phyloP scores from a whole-genome alignment of 2,888 invertebrate genomes.

The Psylliodes chrysocephalus region DNA sequence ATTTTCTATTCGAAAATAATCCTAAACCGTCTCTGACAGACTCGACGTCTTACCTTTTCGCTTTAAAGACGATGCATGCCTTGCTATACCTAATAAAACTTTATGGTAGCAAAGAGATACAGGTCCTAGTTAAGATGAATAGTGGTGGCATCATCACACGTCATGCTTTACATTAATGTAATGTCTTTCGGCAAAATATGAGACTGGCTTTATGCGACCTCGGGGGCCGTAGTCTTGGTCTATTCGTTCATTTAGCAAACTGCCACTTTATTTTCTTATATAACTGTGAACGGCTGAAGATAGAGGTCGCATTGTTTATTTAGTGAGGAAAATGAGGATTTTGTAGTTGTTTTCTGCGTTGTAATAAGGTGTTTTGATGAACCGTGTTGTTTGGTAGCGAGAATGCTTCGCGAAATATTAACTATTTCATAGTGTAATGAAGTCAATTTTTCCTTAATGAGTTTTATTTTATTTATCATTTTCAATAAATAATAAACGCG shows the following conservation, averaged over 20 bases:
- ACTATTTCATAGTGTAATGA: too few species aligned
- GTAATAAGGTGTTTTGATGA: not conserved
- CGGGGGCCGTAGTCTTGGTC: conserved; percentile 27
- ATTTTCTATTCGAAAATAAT: not conserved
- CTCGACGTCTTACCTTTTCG: not conserved
- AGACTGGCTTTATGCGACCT: conserved; percentile 36
- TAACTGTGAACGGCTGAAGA: not conserved
- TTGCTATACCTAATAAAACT: conserved; percentile 50
- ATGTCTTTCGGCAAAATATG: conserved; percentile 47
- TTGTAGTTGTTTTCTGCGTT: not conserved
- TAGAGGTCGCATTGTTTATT: conserved; percentile 35
- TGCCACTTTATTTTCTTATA: conserved; percentile 44
- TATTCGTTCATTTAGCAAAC: conserved; percentile 41
- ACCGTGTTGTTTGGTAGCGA: too few species aligned
- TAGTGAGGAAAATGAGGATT: conserved; percentile 8
- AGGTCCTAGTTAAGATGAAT: conserved; percentile 50
- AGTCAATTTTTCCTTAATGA: too few species aligned
- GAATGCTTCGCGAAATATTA: too few species aligned
- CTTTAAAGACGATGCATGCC: conserved; percentile 7
- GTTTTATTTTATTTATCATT: too few species aligned
- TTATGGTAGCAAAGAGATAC: conserved; percentile 53
- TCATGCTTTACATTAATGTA: conserved; percentile 53
- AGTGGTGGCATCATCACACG: conserved; percentile 48
- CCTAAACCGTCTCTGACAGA: conserved; percentile 4
- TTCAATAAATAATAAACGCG: too few species aligned